Evolutionary conservation across 2,797 vertebrate genomes (phyloP), one percentile per base, ranked within the genome.

Genomic region (Enteromius argenteus): DNA sequence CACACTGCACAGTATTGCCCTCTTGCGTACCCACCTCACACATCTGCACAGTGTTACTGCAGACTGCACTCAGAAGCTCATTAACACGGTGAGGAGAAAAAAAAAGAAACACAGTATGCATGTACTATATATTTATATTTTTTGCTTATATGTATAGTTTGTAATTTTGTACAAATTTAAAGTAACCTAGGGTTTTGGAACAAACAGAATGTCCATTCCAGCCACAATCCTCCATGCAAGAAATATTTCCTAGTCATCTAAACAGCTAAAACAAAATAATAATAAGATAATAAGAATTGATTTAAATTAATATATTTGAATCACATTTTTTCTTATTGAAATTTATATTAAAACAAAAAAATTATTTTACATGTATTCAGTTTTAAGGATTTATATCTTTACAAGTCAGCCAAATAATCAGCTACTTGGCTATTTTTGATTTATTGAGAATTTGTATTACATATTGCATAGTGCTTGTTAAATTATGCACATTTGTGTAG

Each of bases 31-130:
- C 89, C 96, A 98, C 88, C 97, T 99, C 92, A 97, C 97, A 81
- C 97, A 98, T 86, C 95, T 98, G 90, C 98, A 99, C 95, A 99
- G 91, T 64, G 98, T 99, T 92, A 97, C 98, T 0, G 96, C 97
- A 0, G 98, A 99, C 95, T 99, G 98, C 0, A 97, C 99, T 0
- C 97, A 99, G 90, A 99, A 99, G 79, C 97, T 99, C 94, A 98
- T 99, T 89, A 95, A 97, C 93, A 94, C 96, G 92, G 98, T 99
- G 92, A 96, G 97, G 42, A 19, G 17, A 11, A 0, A 1, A 15
- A 0, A 1, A n/a, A 49, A 14, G 10, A 44, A 2, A 7, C 10
- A 5, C 7, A 76, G 8, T 23, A 11, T 23, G 14, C 21, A 39
- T 76, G 14, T 56, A 58, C 15, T 21, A 23, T 56, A 58, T 21